Evolutionary conservation across 2,888 invertebrate species (phyloP), one percentile per base, ranked within the genome.

Genomic region (Cryptosula pallasiana): DNA sequence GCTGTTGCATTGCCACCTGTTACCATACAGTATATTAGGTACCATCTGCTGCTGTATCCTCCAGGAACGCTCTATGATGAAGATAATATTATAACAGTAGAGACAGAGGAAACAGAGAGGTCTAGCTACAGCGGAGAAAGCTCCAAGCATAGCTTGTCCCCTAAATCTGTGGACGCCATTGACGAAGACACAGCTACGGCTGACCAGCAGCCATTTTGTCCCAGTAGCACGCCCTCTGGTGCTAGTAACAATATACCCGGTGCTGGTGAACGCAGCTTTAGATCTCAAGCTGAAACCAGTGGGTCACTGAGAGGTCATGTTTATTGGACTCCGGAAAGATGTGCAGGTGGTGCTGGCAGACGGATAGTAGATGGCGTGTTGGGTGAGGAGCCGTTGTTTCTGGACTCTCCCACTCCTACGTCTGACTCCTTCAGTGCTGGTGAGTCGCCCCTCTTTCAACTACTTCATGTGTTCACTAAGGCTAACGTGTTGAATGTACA

Each of bases 351-450:
- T 34, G n/a, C 9, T 5, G 63, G 63, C 32, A 63, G 63, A 32
- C 2, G 5, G 27, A 27, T 63, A 32, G 63, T 63, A 3, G 13
- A 27, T n/a, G 32, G 63, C 32, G 63, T 63, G 34, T 32, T 63
- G 29, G 63, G 32, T 32, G 63, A 63, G 32, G 32, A 63, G n/a
- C 63, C 63, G 2, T 27, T 63, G n/a, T 63, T 63, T 32, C 25
- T 63, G 32, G 63, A 63, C 32, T 63, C 63, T 29, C 63, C 63
- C 32, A 27, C 63, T 29, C 63, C 63, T 63, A 27, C 32, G 32
- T 27, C 13, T 9, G 32, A 9, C 3, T 9, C 63, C n/a, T 27
- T 27, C 32, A 2, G 34, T 13, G 9, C 27, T 3, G 63, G 63
- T 63, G 34, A 5, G 63, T 63, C n/a, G n/a, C n/a, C n/a, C n/a